Evolutionary conservation across 2,888 invertebrate species (phyloP), one percentile per base, ranked within the genome.

Genomic region (Drosophila paracracens): DNA sequence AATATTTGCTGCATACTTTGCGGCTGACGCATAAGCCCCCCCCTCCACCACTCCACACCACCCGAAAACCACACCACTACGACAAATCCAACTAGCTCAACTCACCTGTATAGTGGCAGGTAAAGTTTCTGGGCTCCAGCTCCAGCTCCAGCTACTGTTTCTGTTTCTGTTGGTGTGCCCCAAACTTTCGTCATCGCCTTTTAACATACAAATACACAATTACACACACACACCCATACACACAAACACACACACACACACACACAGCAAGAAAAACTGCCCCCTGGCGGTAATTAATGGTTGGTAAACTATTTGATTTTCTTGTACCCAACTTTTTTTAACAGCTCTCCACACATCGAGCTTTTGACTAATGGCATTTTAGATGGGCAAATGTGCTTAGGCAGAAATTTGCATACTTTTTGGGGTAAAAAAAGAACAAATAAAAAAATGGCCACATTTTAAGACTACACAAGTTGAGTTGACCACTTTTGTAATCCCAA

Each of bases 291-390:
- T 84, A 84, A 84, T 84, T 84, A 84, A 85, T 84, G 88, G 80
- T 74, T 84, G 71, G 82, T 82, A 87, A 88, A 88, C 88, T 88
- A 85, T 88, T 87, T 83, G 88, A 88, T 83, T 83, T 87, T 74
- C 80, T 85, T 84, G 85, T 82, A 79, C 61, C 61, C 75, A 57
- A 69, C 31, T 80, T 76, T 78, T 74, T 54, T 36, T 36, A 58
- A 62, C 60, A 65, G 65, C 61, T 64, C 61, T 64, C 53, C 58
- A 63, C 70, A 60, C 64, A 31, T 61, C 57, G 38, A 71, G 62
- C 56, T 63, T 77, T 71, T 82, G 82, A 82, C 80, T 82, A 82
- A 82, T 82, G 79, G 82, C 82, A 76, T 76, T 71, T 84, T 74
- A 68, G 85, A 71, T 79, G 83, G 65, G 67, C 68, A 77, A 82